These are phyloP conservation scores for Eristalis intricaria DNA, from an alignment of 2,888 invertebrate genomes.

Conservation along the genomic window DNA sequence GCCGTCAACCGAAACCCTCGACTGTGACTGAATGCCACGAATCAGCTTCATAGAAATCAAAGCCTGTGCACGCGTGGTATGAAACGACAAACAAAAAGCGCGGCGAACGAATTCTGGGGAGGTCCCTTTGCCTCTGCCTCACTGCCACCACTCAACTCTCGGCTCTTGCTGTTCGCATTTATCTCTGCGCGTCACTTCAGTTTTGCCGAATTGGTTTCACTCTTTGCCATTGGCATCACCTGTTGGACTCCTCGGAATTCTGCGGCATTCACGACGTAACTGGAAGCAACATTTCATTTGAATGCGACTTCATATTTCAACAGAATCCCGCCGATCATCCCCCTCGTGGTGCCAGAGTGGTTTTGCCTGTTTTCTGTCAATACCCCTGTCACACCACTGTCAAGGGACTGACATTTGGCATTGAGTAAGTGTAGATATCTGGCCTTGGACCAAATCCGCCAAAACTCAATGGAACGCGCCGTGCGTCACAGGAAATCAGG, in stretches of 20 bases:
- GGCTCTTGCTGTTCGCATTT: background rate
- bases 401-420: too few relatives aligned
- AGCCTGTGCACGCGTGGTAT: background rate
- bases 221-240: background rate
- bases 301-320: background rate
- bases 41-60: too few relatives aligned
- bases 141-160: background rate
- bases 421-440: too few relatives aligned
- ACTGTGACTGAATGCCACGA: too few relatives aligned
- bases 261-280: background rate
- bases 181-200: background rate
- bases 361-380: background rate
- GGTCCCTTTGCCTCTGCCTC: background rate
- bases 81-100: background rate
- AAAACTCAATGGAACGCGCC: background rate
- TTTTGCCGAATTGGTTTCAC: background rate
- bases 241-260: background rate
- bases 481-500: background rate
- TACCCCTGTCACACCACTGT: too few relatives aligned
- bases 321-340: background rate
- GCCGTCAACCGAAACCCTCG: too few relatives aligned
- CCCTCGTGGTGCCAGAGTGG: background rate
- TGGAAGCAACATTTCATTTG: background rate
- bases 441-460: background rate
- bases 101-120: background rate